Conservation (phyloP, 53 echinoderm and acorn worm species). For the Paracentrotus lividus region DNA sequence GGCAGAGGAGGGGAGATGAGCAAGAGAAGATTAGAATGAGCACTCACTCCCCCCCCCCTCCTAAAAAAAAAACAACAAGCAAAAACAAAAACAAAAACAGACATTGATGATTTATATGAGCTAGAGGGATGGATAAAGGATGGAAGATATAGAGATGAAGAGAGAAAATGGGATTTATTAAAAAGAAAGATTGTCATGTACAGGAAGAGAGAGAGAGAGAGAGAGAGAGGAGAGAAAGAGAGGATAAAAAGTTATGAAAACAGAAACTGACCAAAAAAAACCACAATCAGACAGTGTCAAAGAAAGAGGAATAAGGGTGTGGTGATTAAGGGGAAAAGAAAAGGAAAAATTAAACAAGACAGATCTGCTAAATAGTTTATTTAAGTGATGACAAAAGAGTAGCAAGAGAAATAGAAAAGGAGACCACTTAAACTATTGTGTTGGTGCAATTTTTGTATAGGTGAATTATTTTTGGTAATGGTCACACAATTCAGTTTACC, state of each 20-base stretch:
- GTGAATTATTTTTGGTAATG: no score
- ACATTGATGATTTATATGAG: background rate
- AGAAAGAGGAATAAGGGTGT: background rate
- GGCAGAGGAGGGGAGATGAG: no score
- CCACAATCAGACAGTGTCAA: background rate
- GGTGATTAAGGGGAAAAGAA: background rate
- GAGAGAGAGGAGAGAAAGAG: background rate
- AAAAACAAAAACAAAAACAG: background rate
- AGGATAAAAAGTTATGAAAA: background rate
- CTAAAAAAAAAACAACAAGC: background rate
- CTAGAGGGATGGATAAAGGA: background rate
- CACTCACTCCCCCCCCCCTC: no score
- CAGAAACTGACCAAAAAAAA: background rate
- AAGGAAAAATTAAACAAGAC: background rate
- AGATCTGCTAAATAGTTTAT: background rate
- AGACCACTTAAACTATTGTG: background rate
- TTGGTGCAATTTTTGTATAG: background rate
- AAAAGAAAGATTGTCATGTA: background rate
- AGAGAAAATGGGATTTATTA: no score
- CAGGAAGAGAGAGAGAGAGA: background rate
- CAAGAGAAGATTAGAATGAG: no score
- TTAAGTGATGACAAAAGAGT: background rate
- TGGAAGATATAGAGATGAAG: background rate
- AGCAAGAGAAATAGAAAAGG: background rate
- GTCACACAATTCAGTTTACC: no score